These are phyloP conservation scores for Passer domesticus DNA, from an alignment of 2,113 vertebrate species.

Conservation along the genomic window DNA sequence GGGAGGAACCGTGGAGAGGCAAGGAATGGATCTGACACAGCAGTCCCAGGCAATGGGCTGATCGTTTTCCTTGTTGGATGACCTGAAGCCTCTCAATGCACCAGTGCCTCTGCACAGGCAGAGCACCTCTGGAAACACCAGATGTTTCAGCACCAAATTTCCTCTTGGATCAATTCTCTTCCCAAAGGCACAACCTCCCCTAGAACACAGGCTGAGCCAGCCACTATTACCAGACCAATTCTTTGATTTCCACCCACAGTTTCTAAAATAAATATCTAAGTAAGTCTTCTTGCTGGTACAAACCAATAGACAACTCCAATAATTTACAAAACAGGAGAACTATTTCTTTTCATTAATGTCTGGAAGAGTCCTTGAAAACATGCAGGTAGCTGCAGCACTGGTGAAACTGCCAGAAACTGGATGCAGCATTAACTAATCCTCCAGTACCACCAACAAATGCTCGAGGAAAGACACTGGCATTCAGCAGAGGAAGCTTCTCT, in stretches of 20 bases:
- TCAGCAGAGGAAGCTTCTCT: not conserved
- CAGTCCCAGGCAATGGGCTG: fast-evolving
- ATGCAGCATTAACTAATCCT: not conserved
- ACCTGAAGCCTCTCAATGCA: not conserved
- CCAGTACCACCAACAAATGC: not conserved
- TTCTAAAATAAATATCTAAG: not conserved
- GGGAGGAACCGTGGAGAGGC: not conserved
- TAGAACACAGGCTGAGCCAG: not conserved
- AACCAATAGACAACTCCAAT: not conserved
- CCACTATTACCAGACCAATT: not conserved
- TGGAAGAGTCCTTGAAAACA: not conserved
- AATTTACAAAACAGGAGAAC: not conserved
- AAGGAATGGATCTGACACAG: not conserved
- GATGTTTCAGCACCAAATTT: not conserved
- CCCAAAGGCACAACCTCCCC: not conserved
- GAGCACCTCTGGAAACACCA: not conserved
- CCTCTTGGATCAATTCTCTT: not conserved
- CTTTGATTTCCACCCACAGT: not conserved
- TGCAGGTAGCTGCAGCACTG: not conserved
- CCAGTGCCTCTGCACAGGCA: not conserved
- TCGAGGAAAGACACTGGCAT: not conserved
- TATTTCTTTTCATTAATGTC: not conserved
- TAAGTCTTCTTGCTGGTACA: not conserved
- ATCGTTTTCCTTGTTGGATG: not conserved
- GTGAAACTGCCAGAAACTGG: not conserved